Conservation (phyloP, 1,140 invertebrate species). For the Hycleus cichorii region DNA sequence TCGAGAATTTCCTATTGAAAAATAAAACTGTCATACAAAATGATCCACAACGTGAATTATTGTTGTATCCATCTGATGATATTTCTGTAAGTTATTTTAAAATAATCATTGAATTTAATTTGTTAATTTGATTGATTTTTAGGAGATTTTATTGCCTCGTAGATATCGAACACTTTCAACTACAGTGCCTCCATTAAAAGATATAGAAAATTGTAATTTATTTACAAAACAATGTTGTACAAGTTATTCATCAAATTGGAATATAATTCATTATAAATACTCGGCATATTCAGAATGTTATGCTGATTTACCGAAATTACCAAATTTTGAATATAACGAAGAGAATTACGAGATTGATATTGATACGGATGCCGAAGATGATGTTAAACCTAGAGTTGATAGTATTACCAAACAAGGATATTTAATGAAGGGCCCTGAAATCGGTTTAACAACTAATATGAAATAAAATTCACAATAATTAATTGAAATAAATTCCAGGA, state of each 20-base stretch:
- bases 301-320: slow-evolving; percentile 69
- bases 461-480: background rate
- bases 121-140: slow-evolving; percentile 21
- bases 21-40: slow-evolving; percentile 88
- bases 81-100: slow-evolving; percentile 64
- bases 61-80: slow-evolving; percentile 87
- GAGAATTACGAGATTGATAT: slow-evolving; percentile 82
- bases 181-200: slow-evolving; percentile 53
- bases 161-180: slow-evolving; percentile 68
- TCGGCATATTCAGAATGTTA: slow-evolving; percentile 75
- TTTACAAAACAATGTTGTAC: slow-evolving; percentile 81
- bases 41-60: slow-evolving; percentile 83
- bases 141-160: slow-evolving; percentile 74
- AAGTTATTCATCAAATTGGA: slow-evolving; percentile 81
- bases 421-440: slow-evolving; percentile 83
- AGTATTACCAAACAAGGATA: slow-evolving; percentile 82
- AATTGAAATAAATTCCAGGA: slow-evolving; percentile 31
- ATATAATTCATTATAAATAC: slow-evolving; percentile 83
- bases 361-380: slow-evolving; percentile 73
- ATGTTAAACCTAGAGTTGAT: slow-evolving; percentile 56
- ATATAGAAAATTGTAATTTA: slow-evolving; percentile 52
- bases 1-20: slow-evolving; percentile 81
- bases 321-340: slow-evolving; percentile 61
- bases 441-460: slow-evolving; percentile 37
- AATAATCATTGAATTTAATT: slow-evolving; percentile 2